A percentile compares a stretch with the other conserved stretches of the same genome.
phyloP scores from a whole-genome alignment of 2,888 invertebrate genomes.

The Cataglyphis cursor region DNA sequence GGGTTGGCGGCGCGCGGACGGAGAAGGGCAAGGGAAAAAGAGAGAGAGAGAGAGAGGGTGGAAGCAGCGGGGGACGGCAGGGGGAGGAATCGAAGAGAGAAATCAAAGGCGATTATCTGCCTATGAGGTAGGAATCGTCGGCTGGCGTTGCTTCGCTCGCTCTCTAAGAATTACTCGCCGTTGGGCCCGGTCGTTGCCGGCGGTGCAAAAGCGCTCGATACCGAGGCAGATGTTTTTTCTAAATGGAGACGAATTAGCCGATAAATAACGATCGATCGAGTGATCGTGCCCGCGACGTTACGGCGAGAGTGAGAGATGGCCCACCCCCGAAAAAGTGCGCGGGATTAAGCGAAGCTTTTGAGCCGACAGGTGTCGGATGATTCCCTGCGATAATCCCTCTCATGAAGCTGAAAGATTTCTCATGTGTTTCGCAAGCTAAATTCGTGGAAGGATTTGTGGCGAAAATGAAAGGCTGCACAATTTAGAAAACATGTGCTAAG shows the following conservation, averaged over 20 bases:
- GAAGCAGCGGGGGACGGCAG: slow-evolving; percentile 16
- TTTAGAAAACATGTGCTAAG: slow-evolving; percentile 4
- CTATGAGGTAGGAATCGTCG: slow-evolving; percentile 86
- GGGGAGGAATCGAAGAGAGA: slow-evolving; percentile 85
- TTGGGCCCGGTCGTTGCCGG: slow-evolving; percentile 77
- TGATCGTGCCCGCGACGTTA: slow-evolving; percentile 68
- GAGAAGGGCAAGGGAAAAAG: slow-evolving; percentile 80
- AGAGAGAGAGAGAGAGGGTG: slow-evolving; percentile 46
- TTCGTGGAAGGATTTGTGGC: slow-evolving; percentile 4
- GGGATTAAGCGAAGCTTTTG: slow-evolving; percentile 22
- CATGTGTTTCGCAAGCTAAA: slow-evolving; percentile 17
- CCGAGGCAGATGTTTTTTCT: slow-evolving; percentile 82
- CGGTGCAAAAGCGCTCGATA: slow-evolving; percentile 72
- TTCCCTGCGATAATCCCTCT: slow-evolving; percentile 23
- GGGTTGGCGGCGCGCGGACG: slow-evolving; percentile 65
- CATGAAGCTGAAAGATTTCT: slow-evolving; percentile 15
- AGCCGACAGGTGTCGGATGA: slow-evolving; percentile 59
- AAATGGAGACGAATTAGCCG: slow-evolving; percentile 84
- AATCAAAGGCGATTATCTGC: slow-evolving; percentile 86
- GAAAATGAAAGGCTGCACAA: neutral
- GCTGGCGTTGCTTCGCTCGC: slow-evolving; percentile 74
- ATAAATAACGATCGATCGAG: slow-evolving; percentile 82
- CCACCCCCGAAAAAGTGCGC: slow-evolving; percentile 31
- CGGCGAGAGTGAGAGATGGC: slow-evolving; percentile 33
- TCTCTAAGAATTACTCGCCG: slow-evolving; percentile 79